Conservation (phyloP, 2,113 vertebrate genomes). For the Nyctereutes procyonoides region DNA sequence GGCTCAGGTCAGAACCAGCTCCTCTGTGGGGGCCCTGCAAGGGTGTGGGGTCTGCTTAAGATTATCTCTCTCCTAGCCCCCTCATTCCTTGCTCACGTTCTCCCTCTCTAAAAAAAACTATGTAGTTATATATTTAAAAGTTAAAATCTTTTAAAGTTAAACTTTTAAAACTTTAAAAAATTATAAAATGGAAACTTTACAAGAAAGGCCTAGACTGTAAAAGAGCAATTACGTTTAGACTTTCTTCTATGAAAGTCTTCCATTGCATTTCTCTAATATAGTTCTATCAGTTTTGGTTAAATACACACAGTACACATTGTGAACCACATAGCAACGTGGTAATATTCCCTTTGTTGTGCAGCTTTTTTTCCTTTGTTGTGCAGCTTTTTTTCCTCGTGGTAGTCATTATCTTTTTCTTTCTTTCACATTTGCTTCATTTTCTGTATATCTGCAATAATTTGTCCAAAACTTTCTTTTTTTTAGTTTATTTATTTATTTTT, state of each 20-base stretch:
- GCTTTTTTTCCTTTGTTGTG: neutral
- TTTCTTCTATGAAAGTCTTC: neutral
- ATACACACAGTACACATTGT: neutral
- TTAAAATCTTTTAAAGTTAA: neutral
- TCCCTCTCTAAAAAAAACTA: neutral
- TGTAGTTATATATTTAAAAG: conserved; percentile 2
- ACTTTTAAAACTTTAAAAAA: conserved; percentile 1
- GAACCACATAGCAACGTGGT: neutral
- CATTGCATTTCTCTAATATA: neutral
- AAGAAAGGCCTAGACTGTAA: neutral
- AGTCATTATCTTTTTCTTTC: neutral
- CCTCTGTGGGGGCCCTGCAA: neutral
- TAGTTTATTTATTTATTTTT: too few species aligned
- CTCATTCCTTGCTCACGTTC: neutral
- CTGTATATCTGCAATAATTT: neutral
- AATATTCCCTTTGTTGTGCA: neutral
- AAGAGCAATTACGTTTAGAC: neutral
- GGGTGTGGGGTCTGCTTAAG: neutral
- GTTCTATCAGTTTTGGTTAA: neutral
- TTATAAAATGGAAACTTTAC: conserved; percentile 3
- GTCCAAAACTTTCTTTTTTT: neutral
- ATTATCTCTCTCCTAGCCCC: neutral
- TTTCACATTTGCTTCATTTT: conserved; percentile 23
- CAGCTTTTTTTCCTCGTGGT: neutral
- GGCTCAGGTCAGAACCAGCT: neutral